Evolutionary conservation across 2,797 vertebrate species (phyloP).

Genomic region (Nyctalus aviator): DNA sequence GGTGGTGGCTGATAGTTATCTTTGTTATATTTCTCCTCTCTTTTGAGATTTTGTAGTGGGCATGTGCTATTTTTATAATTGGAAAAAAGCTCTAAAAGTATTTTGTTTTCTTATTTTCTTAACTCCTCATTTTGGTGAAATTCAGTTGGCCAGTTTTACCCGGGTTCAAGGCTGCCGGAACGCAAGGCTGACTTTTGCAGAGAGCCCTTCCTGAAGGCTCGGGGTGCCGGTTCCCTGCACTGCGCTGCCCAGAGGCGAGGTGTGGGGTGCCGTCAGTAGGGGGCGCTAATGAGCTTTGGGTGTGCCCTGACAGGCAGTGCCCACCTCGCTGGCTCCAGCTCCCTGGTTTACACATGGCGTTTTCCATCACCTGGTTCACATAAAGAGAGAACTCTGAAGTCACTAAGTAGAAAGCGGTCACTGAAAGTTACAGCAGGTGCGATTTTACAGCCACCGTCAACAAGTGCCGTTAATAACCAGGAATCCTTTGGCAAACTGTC

Average conservation of each 20-base stretch:
- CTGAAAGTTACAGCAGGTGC: not conserved
- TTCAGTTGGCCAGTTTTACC: not conserved
- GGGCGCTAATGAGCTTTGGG: conserved; percentile 7
- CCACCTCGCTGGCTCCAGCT: not conserved
- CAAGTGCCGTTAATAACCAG: conserved; percentile 3
- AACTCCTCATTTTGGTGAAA: not conserved
- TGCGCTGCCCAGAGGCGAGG: not conserved
- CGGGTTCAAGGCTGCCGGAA: conserved; percentile 17
- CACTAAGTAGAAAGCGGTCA: not conserved
- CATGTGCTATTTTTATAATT: conserved; percentile 43
- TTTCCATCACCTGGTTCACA: not conserved
- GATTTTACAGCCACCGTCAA: conserved; percentile 1
- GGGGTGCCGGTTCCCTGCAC: not conserved
- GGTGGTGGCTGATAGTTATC: not conserved
- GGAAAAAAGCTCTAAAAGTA: not conserved
- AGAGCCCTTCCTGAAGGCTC: not conserved
- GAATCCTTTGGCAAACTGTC: not conserved
- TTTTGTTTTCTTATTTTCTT: not conserved
- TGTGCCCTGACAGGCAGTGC: too few relatives aligned
- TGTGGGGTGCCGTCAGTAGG: not conserved
- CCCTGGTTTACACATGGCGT: not conserved
- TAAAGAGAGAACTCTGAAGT: conserved; percentile 15
- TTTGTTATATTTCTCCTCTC: not conserved
- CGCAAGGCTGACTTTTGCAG: not conserved
- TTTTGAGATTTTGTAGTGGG: conserved; percentile 26